These are phyloP conservation scores for Gastrophysa polygoni DNA, from an alignment of 2,888 invertebrate species.

Conservation along the genomic window DNA sequence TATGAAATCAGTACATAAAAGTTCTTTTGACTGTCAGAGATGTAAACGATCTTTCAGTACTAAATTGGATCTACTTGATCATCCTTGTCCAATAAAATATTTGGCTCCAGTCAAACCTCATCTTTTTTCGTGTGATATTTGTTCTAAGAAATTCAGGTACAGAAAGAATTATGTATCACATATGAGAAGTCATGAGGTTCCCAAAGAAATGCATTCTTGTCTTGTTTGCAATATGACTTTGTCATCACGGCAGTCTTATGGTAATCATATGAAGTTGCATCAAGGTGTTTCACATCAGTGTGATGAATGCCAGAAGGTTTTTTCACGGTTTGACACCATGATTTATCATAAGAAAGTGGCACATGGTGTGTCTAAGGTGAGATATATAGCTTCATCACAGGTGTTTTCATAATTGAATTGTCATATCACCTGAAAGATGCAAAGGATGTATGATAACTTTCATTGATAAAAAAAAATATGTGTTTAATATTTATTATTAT, in stretches of 20 bases:
- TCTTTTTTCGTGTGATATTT: slow-evolving; percentile 44
- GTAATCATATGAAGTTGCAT: slow-evolving; percentile 55
- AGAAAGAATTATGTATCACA: slow-evolving; percentile 47
- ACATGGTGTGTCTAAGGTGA: slow-evolving; percentile 20
- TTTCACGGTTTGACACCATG: slow-evolving; percentile 37
- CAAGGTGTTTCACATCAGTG: slow-evolving; percentile 43
- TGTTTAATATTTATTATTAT: no score
- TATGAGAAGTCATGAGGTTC: slow-evolving; percentile 39
- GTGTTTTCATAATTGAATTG: no score
- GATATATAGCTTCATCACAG: no score
- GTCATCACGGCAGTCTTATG: slow-evolving; percentile 28
- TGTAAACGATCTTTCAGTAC: slow-evolving; percentile 46
- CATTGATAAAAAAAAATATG: no score
- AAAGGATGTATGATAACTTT: no score
- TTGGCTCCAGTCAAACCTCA: slow-evolving; percentile 37
- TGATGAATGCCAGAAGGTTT: slow-evolving; percentile 42
- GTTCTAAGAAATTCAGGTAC: slow-evolving; percentile 45
- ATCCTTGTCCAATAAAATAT: slow-evolving; percentile 41
- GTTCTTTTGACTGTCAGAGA: slow-evolving; percentile 43
- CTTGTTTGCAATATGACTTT: slow-evolving; percentile 29
- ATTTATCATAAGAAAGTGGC: slow-evolving; percentile 56
- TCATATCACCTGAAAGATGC: no score
- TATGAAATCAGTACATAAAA: slow-evolving; percentile 48
- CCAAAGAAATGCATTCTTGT: slow-evolving; percentile 23
- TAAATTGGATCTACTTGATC: slow-evolving; percentile 42